Evolutionary conservation across 92 coral and sea anemone species (phyloP).

Genomic region (Porites divaricata): DNA sequence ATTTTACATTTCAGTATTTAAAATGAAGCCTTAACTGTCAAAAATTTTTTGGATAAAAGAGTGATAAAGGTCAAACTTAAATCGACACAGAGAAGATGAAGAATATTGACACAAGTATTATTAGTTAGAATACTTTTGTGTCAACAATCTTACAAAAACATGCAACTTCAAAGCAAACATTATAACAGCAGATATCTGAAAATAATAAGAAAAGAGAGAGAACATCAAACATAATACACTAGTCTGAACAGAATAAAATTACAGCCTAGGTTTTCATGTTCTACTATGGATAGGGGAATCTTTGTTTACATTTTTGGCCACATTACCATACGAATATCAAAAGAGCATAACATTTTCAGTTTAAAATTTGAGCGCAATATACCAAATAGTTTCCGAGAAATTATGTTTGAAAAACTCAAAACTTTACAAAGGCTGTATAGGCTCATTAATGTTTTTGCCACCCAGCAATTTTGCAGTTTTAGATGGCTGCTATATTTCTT

Average conservation of each 20-base stretch:
- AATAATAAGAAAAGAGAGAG: neutral
- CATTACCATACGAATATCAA: no score
- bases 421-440: no score
- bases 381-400: no score
- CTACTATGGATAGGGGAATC: no score
- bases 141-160: neutral
- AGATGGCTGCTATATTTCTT: no score
- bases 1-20: neutral
- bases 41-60: neutral
- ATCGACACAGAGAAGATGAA: neutral
- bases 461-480: no score
- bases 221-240: neutral
- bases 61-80: neutral
- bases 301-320: no score
- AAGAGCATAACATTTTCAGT: no score
- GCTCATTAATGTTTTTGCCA: no score
- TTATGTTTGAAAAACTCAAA: no score
- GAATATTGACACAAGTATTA: conserved; percentile 2
- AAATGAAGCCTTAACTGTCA: neutral
- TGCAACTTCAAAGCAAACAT: neutral
- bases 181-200: conserved; percentile 16
- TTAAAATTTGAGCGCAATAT: no score
- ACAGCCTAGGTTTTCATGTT: neutral
- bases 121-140: neutral
- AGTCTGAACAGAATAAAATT: neutral